A percentile compares a stretch with the other conserved stretches of the same genome.
Evolutionary conservation across 2,888 invertebrate genomes (phyloP).

Genomic region (Eupithecia abbreviata): DNA sequence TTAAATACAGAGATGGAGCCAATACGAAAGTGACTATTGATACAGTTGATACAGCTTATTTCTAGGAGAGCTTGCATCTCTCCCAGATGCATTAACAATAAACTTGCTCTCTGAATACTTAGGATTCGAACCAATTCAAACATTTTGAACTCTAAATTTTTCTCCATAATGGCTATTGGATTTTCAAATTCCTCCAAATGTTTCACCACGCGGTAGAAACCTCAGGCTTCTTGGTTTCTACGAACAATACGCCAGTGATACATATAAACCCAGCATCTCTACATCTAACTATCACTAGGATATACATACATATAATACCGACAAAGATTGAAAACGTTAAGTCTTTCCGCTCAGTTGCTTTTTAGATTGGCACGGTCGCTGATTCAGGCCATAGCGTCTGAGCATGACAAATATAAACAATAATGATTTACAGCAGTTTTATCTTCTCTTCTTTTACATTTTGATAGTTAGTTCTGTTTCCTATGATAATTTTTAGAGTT

Average conservation of each 20-base stretch:
- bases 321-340: conserved; percentile 17
- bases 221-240: background rate
- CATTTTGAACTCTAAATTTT: background rate
- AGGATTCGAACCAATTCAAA: background rate
- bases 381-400: conserved; percentile 24
- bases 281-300: background rate
- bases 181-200: background rate
- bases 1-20: background rate
- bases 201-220: background rate
- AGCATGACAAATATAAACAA: conserved; percentile 7
- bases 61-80: too few relatives aligned
- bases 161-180: background rate
- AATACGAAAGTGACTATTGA: background rate
- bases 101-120: background rate
- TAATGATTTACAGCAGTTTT: background rate
- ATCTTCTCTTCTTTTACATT: background rate
- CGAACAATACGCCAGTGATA: background rate
- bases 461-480: background rate
- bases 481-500: too few relatives aligned
- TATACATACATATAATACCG: background rate
- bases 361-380: conserved; percentile 31
- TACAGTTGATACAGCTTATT: too few relatives aligned
- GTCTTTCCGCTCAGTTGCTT: conserved; percentile 28
- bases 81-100: background rate
- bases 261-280: background rate